phyloP scores from a whole-genome alignment of 2,797 vertebrate species.

The Falco peregrinus region DNA sequence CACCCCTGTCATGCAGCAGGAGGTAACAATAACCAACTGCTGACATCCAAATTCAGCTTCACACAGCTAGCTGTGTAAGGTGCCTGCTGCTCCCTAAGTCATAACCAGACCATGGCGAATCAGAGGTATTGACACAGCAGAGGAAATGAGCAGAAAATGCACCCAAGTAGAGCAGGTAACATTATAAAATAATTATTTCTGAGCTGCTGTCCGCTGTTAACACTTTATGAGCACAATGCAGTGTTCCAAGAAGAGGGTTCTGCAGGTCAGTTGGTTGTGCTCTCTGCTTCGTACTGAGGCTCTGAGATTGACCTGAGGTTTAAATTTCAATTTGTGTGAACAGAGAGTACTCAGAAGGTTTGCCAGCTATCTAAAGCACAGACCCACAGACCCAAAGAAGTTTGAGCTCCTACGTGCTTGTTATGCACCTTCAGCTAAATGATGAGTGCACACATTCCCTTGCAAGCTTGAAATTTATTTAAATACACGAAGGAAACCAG shows the following conservation, averaged over 20 bases:
- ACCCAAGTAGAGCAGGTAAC: not conserved
- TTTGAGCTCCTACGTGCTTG: not conserved
- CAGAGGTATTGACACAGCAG: not conserved
- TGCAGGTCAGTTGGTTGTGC: not conserved
- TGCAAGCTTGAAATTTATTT: not conserved
- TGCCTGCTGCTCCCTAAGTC: not conserved
- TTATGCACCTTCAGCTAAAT: not conserved
- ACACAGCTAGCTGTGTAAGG: not conserved
- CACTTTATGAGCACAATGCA: not conserved
- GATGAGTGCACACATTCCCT: not conserved
- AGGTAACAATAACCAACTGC: slow-evolving; percentile 11
- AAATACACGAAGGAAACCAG: not conserved
- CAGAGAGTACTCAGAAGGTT: not conserved
- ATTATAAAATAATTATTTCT: not conserved
- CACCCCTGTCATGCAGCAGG: not conserved
- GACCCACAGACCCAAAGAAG: not conserved
- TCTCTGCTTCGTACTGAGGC: not conserved
- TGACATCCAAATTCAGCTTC: not conserved
- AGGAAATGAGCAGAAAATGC: not conserved
- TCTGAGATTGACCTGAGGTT: not conserved
- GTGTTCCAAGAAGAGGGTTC: not conserved
- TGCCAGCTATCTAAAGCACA: not conserved
- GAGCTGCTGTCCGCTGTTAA: not conserved
- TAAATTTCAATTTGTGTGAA: not conserved
- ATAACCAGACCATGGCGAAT: rapidly evolving